These are phyloP conservation scores for Gymnobelideus leadbeateri DNA, from an alignment of 2,113 vertebrate species.

Conservation along the genomic window DNA sequence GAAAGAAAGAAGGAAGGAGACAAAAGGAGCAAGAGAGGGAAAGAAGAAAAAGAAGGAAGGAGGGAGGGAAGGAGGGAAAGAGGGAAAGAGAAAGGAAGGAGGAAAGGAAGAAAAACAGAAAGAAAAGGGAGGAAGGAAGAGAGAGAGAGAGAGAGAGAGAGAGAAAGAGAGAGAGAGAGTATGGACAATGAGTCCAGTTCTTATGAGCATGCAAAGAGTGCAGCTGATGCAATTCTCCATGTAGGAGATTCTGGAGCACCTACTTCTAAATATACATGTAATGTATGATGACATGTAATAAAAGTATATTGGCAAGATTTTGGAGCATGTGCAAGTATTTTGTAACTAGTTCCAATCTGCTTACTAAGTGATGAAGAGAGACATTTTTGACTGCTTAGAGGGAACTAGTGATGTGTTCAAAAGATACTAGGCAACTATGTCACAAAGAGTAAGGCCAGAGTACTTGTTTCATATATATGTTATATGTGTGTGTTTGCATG, in stretches of 20 bases:
- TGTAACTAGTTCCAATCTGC: too few species aligned
- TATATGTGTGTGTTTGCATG: too few species aligned
- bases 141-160: too few species aligned
- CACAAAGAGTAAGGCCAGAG: neutral
- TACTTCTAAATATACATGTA: neutral
- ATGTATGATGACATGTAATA: neutral
- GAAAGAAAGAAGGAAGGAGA: too few species aligned
- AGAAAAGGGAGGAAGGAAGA: neutral
- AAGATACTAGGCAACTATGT: neutral
- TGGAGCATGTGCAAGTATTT: neutral
- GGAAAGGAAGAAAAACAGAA: too few species aligned
- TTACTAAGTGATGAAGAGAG: too few species aligned
- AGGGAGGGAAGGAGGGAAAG: too few species aligned
- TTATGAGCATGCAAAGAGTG: neutral
- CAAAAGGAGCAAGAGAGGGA: too few species aligned
- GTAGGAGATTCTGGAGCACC: neutral
- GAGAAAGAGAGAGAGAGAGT: neutral
- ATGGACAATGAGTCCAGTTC: neutral
- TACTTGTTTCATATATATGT: neutral
- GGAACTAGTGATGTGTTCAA: neutral
- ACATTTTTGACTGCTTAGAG: neutral
- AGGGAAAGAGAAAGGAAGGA: too few species aligned
- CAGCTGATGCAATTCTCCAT: neutral
- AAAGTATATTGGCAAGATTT: neutral
- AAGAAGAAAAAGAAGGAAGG: too few species aligned